These are phyloP conservation scores for Amniataba percoides DNA, from an alignment of 2,797 vertebrate genomes.

Conservation along the genomic window DNA sequence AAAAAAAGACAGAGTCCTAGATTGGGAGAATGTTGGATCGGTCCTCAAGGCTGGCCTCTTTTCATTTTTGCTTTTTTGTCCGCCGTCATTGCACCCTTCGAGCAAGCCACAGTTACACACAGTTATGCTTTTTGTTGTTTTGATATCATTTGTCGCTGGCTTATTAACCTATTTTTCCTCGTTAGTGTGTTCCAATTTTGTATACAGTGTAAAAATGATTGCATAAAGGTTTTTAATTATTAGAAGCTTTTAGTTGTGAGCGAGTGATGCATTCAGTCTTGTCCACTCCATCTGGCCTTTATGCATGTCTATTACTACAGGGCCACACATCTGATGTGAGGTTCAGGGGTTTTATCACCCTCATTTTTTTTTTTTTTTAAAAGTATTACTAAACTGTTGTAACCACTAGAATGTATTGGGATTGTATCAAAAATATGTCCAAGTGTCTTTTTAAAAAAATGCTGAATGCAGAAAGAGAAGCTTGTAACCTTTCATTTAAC, in stretches of 20 bases:
- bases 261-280: conserved; percentile 66
- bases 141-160: conserved; percentile 66
- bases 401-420: conserved; percentile 92
- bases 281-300: conserved; percentile 73
- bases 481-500: conserved; percentile 73
- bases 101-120: conserved; percentile 59
- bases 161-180: conserved; percentile 81
- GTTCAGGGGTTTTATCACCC: conserved; percentile 62
- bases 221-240: conserved; percentile 75
- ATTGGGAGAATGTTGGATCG: conserved; percentile 58
- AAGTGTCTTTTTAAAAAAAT: conserved; percentile 81
- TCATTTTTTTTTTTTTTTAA: conserved; percentile 48
- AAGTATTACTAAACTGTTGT: conserved; percentile 79
- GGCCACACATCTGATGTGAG: conserved; percentile 62
- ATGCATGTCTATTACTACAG: conserved; percentile 75
- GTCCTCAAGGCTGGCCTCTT: conserved; percentile 63
- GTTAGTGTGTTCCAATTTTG: conserved; percentile 83
- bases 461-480: conserved; percentile 80
- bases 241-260: conserved; percentile 76
- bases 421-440: conserved; percentile 80
- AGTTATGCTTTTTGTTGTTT: conserved; percentile 65
- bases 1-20: conserved; percentile 96
- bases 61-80: conserved; percentile 49
- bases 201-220: conserved; percentile 77
- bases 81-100: conserved; percentile 49